Evolutionary conservation across 2,888 invertebrate genomes (phyloP).

Genomic region (Pteria penguin): DNA sequence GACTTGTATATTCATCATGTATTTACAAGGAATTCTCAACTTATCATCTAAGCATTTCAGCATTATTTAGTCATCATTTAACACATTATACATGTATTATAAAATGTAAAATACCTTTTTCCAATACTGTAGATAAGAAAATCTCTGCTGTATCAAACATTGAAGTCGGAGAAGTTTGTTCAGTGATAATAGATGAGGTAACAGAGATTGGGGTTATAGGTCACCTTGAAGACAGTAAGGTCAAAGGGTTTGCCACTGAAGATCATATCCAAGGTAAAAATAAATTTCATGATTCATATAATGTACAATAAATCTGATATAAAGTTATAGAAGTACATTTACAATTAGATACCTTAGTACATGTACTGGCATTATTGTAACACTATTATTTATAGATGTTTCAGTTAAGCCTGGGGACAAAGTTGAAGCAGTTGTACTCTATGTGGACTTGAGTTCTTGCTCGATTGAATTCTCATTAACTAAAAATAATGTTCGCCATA

Average conservation of each 20-base stretch:
- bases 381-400: neutral
- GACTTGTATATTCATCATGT: too few relatives aligned
- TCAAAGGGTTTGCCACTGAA: conserved; percentile 56
- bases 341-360: too few relatives aligned
- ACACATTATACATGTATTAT: too few relatives aligned
- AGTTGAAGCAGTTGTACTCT: conserved; percentile 60
- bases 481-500: conserved; percentile 52
- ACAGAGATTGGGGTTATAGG: conserved; percentile 60
- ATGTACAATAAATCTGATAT: neutral
- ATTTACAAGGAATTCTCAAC: too few relatives aligned
- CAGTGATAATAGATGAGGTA: conserved; percentile 55
- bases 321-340: neutral
- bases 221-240: conserved; percentile 47
- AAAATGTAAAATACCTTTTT: too few relatives aligned
- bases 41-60: too few relatives aligned
- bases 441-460: conserved; percentile 56
- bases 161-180: conserved; percentile 44
- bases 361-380: neutral
- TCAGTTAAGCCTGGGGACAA: conserved; percentile 40
- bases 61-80: too few relatives aligned
- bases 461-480: conserved; percentile 64
- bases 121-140: neutral
- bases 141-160: neutral
- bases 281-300: neutral
- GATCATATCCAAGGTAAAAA: conserved; percentile 56